A percentile compares a stretch with the other conserved stretches of the same genome.
These are phyloP conservation scores for Callaeas wilsoni DNA, from an alignment of 2,113 vertebrate species.

Conservation along the genomic window DNA sequence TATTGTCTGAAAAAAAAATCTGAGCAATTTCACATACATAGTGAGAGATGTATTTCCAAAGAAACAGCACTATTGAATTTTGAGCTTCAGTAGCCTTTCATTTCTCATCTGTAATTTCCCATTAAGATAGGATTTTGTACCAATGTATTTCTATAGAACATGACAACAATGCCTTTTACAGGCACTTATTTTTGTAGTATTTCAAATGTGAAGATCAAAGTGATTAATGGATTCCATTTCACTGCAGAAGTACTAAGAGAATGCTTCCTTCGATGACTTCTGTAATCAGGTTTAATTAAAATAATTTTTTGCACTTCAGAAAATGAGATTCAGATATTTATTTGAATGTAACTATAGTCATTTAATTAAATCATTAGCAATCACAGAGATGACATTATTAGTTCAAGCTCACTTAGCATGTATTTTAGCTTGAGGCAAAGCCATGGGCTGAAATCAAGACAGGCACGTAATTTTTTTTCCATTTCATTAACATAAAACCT, in stretches of 20 bases:
- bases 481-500: constrained; percentile 4
- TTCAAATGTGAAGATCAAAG: constrained; percentile 30
- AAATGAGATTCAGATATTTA: constrained; percentile 61
- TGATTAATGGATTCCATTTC: constrained; percentile 58
- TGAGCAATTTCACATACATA: background rate
- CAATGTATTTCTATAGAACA: background rate
- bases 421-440: constrained; percentile 44
- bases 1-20: background rate
- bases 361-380: constrained; percentile 62
- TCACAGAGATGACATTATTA: constrained; percentile 53
- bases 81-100: background rate
- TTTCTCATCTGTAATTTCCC: constrained; percentile 18
- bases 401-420: background rate
- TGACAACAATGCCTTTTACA: constrained; percentile 21
- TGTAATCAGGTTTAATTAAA: constrained; percentile 64
- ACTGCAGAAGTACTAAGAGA: constrained; percentile 2
- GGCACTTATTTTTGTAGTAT: constrained; percentile 27
- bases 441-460: constrained; percentile 9
- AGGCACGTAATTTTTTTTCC: background rate
- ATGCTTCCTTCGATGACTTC: constrained; percentile 18
- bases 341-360: constrained; percentile 40
- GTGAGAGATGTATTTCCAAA: background rate
- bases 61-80: background rate
- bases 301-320: constrained; percentile 33
- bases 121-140: background rate